Base-by-base conservation (phyloP, 2,113 vertebrate genomes). In the Burhinus oedicnemus region DNA sequence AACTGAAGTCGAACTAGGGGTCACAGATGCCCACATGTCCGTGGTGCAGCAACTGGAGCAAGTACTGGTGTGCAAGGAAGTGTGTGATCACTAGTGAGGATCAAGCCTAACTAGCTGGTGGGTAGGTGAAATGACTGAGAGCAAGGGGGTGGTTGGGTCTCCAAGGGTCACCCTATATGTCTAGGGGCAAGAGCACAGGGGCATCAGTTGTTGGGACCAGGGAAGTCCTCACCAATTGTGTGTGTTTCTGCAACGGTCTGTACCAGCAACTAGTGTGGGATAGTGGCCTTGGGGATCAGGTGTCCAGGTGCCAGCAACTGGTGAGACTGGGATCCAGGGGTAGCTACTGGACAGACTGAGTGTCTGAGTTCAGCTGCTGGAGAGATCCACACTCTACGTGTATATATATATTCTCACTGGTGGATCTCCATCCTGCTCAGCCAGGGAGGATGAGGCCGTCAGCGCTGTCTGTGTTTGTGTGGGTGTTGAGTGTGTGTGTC, bases 81-180 rank as follows among this genome's bases (percentile, higher is more conserved):
- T 1, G 3, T 44, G 49, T 8, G 6, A 42, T 44, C 2, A 2
- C 49, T 64, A 45, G 8, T 1, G 2, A 40, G 22, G 25, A 12
- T 40, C 6, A 71, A 71, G 18, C 4, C 1, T 0, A 71, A 14
- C 11, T 40, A 80, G 11, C 23, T 34, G 5, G 21, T 40, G 15
- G 5, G 12, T 45, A 40, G 23, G 16, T 45, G 42, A 71, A 68
- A 20, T 29, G n/a, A 14, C 17, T 26, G 44, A 32, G 29, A 87
- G 7, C 14, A 54, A 51, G 12, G 16, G 4, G 9, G 9, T 47
- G 8, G 12, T 27, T 62, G 18, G 9, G 4, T 52, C 23, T 75
- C 34, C 2, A 2, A 57, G 15, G 7, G 20, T 6, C 51, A 70
- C 14, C 5, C 4, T 61, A 15, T 57, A 2, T 22, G 6, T 66